Base-by-base conservation (phyloP, 2,888 invertebrate species). In the Neocrepidodera transversa region DNA sequence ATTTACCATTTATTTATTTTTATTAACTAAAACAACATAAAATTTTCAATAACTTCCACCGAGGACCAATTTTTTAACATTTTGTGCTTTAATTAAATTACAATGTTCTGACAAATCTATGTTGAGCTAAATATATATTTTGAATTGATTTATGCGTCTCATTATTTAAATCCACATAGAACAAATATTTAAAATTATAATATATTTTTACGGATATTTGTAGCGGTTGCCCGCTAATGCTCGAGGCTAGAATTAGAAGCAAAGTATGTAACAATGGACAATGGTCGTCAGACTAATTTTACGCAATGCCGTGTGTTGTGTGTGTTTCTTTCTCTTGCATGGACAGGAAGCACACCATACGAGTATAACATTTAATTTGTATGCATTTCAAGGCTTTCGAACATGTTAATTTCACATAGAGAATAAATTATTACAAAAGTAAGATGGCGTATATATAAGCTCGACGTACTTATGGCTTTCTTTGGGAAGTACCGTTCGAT, bases 361-460 rank as follows among this genome's bases (percentile, higher is more conserved):
- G 73, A 75, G 73, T 73, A 70, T 68, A 73, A 71, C 69, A 71
- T 73, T 75, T 74, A 75, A 75, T 76, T 76, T 75, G 74, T 75
- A 75, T 75, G 74, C 76, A 69, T 70, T 69, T 71, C 74, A 72
- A 73, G 72, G 72, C 67, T 68, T 65, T 52, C 55, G 53, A 62
- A 66, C 64, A 66, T 62, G 64, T 62, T 60, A 62, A 50, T 60
- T 66, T 66, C 51, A 55, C 60, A 20, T 59, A 51, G 42, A 40
- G 62, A 60, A 58, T 63, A 63, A 60, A 63, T 58, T 65, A 60
- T 63, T 56, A 49, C 48, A 45, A 45, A 62, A 59, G 61, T 45
- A 61, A 61, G 52, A 56, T 59, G 52, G 56, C 62, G 55, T 50
- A 51, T n/a, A n/a, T n/a, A n/a, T 18, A 51, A 51, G 51, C 51